Base-by-base conservation (phyloP, 2,888 invertebrate species). In the Amiota mariae region DNA sequence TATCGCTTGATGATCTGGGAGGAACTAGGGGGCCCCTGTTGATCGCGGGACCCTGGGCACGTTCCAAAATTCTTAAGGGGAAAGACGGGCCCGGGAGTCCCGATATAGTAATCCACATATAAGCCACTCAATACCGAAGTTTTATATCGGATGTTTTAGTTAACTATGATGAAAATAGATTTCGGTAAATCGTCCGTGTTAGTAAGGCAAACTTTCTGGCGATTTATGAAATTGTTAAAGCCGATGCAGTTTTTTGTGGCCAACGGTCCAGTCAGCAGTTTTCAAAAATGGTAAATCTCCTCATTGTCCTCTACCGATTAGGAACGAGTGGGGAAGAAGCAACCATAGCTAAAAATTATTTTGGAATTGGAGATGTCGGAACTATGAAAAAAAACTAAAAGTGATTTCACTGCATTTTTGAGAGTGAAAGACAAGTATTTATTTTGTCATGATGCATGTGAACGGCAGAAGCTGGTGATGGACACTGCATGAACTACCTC, bases 171-270 rank as follows among this genome's bases (percentile, higher is more conserved):
- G 1, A 1, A 2, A 2, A 51, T 6, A 51, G 4, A 51, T 6
- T 51, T 51, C 12, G n/a, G 4, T 4, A 4, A 11, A 51, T 51
- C 4, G n/a, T 51, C 2, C 51, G 11, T 51, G 51, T 51, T 4
- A 51, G 51, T 51, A 51, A n/a, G 4, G 51, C 51, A 51, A 51
- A 51, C 51, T 51, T 51, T 51, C 51, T 51, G n/a, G 51, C 51
- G 51, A 11, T 51, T 4, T 51, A 51, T 51, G 4, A 51, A 1
- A n/a, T 51, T 51, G 4, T 51, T 51, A 51, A 51, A 51, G 4
- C 1, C n/a, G 11, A 51, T n/a, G 51, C 51, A 51, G 51, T 24
- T 24, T 24, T 24, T 24, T 2, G 3, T 51, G 51, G 4, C 51
- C 51, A 1, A 6, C 51, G n/a, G 51, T 51, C n/a, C n/a, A 24